Conservation (phyloP, 2,113 vertebrate genomes). For the Vulpes vulpes region DNA sequence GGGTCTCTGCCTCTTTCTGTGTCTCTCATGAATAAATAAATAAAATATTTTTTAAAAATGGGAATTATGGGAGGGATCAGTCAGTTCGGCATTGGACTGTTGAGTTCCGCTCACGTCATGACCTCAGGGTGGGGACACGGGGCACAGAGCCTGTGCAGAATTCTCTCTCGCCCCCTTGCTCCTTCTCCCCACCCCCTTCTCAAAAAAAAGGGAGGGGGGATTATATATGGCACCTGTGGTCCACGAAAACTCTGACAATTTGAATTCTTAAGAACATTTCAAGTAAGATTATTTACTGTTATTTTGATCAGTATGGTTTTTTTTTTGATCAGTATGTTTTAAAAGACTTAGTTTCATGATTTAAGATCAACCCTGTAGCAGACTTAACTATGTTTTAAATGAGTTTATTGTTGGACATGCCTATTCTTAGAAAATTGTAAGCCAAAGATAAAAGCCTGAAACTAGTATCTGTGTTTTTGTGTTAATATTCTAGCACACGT, state of each 20-base stretch:
- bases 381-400: constrained; percentile 10
- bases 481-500: background rate
- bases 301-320: background rate
- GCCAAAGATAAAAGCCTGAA: background rate
- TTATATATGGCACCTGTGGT: background rate
- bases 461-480: background rate
- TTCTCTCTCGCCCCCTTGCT: background rate
- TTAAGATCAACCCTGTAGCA: background rate
- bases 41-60: background rate
- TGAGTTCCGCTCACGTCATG: background rate
- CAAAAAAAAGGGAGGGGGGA: background rate
- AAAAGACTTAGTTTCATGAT: constrained; percentile 9
- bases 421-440: constrained; percentile 32
- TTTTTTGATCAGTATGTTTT: background rate
- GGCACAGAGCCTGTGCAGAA: background rate
- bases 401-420: constrained; percentile 23
- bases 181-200: background rate
- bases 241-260: background rate
- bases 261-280: background rate
- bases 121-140: background rate
- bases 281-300: background rate
- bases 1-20: too few relatives aligned
- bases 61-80: background rate
- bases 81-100: background rate
- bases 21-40: too few relatives aligned